Conservation (phyloP, 2,888 invertebrate genomes). For the Cephus rjabovi region DNA sequence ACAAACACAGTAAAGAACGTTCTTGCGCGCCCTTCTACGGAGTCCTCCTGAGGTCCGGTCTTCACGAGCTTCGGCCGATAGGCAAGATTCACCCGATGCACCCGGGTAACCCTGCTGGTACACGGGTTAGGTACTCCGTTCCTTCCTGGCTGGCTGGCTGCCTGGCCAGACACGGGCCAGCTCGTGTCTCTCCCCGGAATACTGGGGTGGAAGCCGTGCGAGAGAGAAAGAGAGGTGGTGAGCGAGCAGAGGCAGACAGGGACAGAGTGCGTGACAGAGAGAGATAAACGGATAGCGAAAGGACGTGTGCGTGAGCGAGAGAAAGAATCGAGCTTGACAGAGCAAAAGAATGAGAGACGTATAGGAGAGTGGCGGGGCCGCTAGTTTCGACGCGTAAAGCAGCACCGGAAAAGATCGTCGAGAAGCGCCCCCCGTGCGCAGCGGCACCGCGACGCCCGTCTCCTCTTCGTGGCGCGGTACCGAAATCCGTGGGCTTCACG, state of each 20-base stretch:
- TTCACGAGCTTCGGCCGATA: not conserved
- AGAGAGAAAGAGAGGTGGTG: conserved; percentile 1
- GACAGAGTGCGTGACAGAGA: not conserved
- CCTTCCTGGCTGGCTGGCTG: not conserved
- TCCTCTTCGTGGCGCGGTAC: not conserved
- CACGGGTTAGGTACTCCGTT: not conserved
- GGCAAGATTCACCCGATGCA: not conserved
- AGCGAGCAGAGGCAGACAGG: conserved; percentile 2
- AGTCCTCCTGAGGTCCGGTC: not conserved
- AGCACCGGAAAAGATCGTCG: not conserved
- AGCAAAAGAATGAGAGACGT: not conserved
- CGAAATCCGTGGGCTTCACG: not conserved
- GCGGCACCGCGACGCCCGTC: not conserved
- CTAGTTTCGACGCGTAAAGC: not conserved
- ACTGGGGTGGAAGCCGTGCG: not conserved
- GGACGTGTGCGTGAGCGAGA: not conserved
- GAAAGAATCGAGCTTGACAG: not conserved
- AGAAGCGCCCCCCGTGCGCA: not conserved
- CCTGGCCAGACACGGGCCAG: not conserved
- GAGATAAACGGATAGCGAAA: conserved; percentile 7
- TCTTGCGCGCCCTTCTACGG: not conserved
- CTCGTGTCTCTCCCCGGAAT: not conserved
- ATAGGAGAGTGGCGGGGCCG: not conserved
- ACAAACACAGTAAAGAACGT: not conserved
- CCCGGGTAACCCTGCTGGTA: conserved; percentile 16